Conservation (phyloP, 2,888 invertebrate species). For the Tipula unca region DNA sequence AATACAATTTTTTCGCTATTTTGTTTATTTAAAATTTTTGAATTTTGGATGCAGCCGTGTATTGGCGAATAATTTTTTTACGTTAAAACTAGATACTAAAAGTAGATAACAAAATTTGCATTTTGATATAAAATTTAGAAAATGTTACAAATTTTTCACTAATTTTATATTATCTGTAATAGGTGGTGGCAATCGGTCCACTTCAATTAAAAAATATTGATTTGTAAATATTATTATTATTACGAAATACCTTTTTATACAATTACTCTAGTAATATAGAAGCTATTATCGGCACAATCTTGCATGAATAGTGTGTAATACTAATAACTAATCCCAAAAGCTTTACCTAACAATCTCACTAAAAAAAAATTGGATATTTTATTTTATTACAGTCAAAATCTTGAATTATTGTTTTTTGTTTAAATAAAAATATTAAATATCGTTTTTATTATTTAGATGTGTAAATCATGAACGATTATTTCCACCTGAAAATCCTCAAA, state of each 20-base stretch:
- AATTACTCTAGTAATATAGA: not conserved
- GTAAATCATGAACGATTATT: conserved; percentile 49
- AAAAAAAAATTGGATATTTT: not conserved
- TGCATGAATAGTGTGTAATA: not conserved
- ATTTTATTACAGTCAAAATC: not conserved
- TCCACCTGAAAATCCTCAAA: conserved; percentile 52
- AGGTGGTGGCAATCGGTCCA: not conserved
- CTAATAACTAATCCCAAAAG: not conserved
- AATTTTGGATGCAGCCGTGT: not conserved
- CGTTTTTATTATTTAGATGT: conserved; percentile 50
- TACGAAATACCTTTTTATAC: not conserved
- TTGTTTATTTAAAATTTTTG: not conserved
- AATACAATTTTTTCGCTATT: not conserved
- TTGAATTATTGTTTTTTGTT: not conserved
- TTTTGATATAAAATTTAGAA: not conserved
- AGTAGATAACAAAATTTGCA: not conserved
- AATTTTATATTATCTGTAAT: not conserved
- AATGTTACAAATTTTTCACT: not conserved
- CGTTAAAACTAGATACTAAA: not conserved
- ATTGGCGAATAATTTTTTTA: not conserved
- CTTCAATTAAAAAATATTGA: not conserved
- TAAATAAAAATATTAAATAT: not conserved
- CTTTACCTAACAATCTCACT: not conserved
- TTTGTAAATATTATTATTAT: not conserved
- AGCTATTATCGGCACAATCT: not conserved